phyloP scores from a whole-genome alignment of 1,140 invertebrate genomes.

The Choristoneura fumiferana region DNA sequence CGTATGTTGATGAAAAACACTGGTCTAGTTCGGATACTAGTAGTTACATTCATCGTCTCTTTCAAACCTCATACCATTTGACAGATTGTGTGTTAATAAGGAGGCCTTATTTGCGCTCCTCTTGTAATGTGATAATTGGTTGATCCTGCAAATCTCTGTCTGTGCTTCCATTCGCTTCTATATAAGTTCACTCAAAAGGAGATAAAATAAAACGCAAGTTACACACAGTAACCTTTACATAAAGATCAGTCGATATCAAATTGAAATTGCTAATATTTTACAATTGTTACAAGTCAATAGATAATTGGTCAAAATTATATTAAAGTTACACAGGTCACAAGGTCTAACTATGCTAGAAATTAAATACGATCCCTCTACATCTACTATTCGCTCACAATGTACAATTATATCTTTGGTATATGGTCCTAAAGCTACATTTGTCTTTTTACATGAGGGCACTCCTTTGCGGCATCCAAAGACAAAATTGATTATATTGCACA shows the following conservation, averaged over 20 bases:
- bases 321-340: constrained; percentile 62
- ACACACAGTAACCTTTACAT: constrained; percentile 27
- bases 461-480: constrained; percentile 45
- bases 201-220: constrained; percentile 1
- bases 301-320: constrained; percentile 68
- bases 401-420: constrained; percentile 77
- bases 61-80: no score
- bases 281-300: constrained; percentile 32
- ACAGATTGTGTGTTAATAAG: no score
- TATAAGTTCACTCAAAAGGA: not conserved
- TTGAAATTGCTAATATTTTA: constrained; percentile 25
- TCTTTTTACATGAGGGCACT: constrained; percentile 51
- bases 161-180: no score
- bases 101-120: no score
- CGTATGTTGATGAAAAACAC: not conserved
- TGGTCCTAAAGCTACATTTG: constrained; percentile 71
- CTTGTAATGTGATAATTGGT: no score
- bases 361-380: constrained; percentile 63
- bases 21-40: no score
- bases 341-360: constrained; percentile 66
- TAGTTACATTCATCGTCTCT: no score
- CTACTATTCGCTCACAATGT: constrained; percentile 66
- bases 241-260: constrained; percentile 35
- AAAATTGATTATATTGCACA: constrained; percentile 8
- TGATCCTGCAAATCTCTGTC: no score